phyloP scores from a whole-genome alignment of 2,797 vertebrate species.

The Brotogeris chrysoptera region DNA sequence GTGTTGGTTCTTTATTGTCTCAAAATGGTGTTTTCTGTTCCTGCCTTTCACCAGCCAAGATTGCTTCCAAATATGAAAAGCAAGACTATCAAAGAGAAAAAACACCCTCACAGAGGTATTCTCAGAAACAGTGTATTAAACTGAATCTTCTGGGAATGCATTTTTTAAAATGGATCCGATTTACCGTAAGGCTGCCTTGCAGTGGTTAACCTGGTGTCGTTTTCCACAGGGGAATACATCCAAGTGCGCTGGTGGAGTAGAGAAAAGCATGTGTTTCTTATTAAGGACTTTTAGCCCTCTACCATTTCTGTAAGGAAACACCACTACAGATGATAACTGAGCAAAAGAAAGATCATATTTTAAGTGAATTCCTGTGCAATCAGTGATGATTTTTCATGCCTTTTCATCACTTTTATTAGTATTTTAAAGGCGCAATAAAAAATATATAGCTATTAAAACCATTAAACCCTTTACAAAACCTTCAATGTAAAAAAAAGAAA shows the following conservation, averaged over 20 bases:
- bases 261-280: constrained; percentile 74
- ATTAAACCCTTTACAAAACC: constrained; percentile 45
- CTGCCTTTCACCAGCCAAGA: neutral
- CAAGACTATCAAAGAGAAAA: constrained; percentile 56
- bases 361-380: constrained; percentile 57
- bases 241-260: constrained; percentile 63
- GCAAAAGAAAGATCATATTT: constrained; percentile 66
- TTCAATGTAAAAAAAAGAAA: constrained; percentile 29
- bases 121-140: constrained; percentile 63
- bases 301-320: constrained; percentile 70
- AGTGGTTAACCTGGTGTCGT: constrained; percentile 57
- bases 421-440: constrained; percentile 60
- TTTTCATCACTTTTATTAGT: constrained; percentile 60
- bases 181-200: constrained; percentile 68
- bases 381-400: constrained; percentile 64
- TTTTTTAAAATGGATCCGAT: constrained; percentile 49
- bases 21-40: neutral
- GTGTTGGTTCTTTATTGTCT: neutral
- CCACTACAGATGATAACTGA: constrained; percentile 66
- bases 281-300: constrained; percentile 72
- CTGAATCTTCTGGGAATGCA: constrained; percentile 56
- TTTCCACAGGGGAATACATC: constrained; percentile 56
- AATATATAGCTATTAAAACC: constrained; percentile 44
- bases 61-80: constrained; percentile 44
- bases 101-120: constrained; percentile 43